Base-by-base conservation (phyloP, 2,888 invertebrate genomes). In the Loripinus fragilis region DNA sequence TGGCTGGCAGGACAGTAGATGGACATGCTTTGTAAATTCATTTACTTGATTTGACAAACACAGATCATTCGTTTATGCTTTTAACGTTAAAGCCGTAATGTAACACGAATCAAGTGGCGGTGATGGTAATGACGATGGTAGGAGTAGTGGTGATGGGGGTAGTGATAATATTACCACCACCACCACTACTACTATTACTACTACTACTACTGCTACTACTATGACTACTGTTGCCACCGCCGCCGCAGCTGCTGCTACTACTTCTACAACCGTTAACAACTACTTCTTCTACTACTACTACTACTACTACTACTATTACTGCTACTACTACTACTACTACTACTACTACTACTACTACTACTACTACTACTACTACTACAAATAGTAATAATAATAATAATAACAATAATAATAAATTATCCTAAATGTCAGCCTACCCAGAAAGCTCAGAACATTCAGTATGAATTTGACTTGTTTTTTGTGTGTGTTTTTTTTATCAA, bases 331-430 rank as follows among this genome's bases (percentile, higher is more conserved):
- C 60, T 65, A 41, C 25, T 72, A n/a, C 38, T 65, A 28, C 67
- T 28, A 45, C 67, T 42, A 38, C 38, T 65, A 42, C 73, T 66
- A 30, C 73, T 73, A 25, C 73, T 66, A 42, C 48, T 73, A 33
- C 67, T 67, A 28, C 73, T 67, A 35, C 45, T 67, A n/a, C n/a
- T n/a, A n/a, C n/a, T n/a, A n/a, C n/a, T n/a, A n/a, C n/a, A n/a
- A n/a, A n/a, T n/a, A n/a, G 38, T 67, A 48, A n/a, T 50, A 64
- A 48, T 28, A 64, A 38, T 35, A 42, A 64, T 8, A 64, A 41
- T 65, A 41, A 72, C 68, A 45, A 42, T 28, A 25, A 42, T 28
- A 45, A 68, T 48, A 25, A 68, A 42, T 68, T n/a, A 23, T 68
- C n/a, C 68, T 68, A 41, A 42, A n/a, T 45, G 45, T 68, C 25